Conservation (phyloP, 2,113 vertebrate species). For the Ramphastos sulfuratus region DNA sequence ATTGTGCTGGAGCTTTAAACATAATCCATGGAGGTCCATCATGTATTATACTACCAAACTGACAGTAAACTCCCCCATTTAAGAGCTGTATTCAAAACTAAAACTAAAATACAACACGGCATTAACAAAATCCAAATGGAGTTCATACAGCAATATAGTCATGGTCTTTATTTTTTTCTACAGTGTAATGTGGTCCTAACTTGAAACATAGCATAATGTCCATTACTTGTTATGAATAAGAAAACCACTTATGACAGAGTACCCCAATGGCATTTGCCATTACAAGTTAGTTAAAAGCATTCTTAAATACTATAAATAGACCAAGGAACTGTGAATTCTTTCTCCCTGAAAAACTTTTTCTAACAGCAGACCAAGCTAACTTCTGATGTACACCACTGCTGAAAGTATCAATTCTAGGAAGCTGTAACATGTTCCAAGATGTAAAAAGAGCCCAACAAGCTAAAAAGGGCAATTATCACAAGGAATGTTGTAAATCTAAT, state of each 20-base stretch:
- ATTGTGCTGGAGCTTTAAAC: background rate
- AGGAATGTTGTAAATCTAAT: background rate
- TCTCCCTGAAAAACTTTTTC: background rate
- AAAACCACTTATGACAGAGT: slow-evolving; percentile 39
- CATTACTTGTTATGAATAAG: slow-evolving; percentile 6
- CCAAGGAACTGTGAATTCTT: slow-evolving; percentile 24
- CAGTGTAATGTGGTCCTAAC: background rate
- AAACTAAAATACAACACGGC: background rate
- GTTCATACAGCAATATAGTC: background rate
- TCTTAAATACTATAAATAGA: slow-evolving; percentile 45
- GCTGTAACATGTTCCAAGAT: background rate
- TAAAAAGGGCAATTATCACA: background rate
- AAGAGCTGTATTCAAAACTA: background rate
- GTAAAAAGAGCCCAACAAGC: background rate
- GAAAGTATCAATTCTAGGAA: background rate
- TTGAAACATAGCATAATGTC: background rate
- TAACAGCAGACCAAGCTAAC: slow-evolving; percentile 14
- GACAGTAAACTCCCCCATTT: background rate
- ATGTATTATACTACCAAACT: background rate
- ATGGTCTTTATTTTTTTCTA: background rate
- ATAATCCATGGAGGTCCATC: background rate
- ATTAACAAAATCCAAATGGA: slow-evolving; percentile 35
- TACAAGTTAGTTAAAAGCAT: slow-evolving; percentile 44
- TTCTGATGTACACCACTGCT: background rate
- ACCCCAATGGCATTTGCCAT: slow-evolving; percentile 23